These are phyloP conservation scores for Tubulanus polymorphus DNA, from an alignment of 2,888 invertebrate genomes.

Conservation along the genomic window DNA sequence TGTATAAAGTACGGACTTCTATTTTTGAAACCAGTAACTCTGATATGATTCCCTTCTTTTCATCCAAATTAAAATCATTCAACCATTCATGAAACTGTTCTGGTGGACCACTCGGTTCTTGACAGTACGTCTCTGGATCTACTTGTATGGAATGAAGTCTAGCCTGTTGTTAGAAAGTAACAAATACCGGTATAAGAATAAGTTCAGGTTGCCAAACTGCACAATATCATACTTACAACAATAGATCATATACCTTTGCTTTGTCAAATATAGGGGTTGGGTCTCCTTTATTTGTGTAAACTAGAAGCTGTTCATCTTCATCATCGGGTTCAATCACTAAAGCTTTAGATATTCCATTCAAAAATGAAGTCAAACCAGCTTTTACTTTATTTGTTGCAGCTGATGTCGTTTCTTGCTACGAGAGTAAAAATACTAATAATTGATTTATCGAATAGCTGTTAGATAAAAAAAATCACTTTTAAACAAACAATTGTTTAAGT, in stretches of 20 bases:
- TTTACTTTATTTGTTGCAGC: slow-evolving; percentile 35
- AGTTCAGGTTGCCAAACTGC: too few species aligned
- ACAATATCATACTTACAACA: too few species aligned
- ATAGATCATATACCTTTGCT: slow-evolving; percentile 31
- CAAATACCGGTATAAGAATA: not conserved
- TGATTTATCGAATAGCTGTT: too few species aligned
- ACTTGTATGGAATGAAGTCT: slow-evolving; percentile 68
- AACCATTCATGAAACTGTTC: slow-evolving; percentile 63
- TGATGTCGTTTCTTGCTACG: slow-evolving; percentile 12
- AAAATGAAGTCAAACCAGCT: slow-evolving; percentile 36
- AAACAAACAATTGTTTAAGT: not conserved
- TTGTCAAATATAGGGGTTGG: slow-evolving; percentile 37
- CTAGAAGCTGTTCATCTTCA: slow-evolving; percentile 19
- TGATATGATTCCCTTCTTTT: slow-evolving; percentile 59
- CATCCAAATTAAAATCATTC: slow-evolving; percentile 58
- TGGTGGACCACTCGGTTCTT: slow-evolving; percentile 62
- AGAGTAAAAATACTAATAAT: too few species aligned
- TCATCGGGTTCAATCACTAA: slow-evolving; percentile 47
- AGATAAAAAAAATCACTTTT: too few species aligned
- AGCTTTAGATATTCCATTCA: slow-evolving; percentile 42
- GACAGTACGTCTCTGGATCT: slow-evolving; percentile 70
- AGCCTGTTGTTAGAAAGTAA: slow-evolving; percentile 56
- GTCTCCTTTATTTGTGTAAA: slow-evolving; percentile 16
- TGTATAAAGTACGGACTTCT: slow-evolving; percentile 62
- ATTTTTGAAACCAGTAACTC: slow-evolving; percentile 63